Conservation (phyloP, 2,888 invertebrate genomes). For the Serripes groenlandicus region DNA sequence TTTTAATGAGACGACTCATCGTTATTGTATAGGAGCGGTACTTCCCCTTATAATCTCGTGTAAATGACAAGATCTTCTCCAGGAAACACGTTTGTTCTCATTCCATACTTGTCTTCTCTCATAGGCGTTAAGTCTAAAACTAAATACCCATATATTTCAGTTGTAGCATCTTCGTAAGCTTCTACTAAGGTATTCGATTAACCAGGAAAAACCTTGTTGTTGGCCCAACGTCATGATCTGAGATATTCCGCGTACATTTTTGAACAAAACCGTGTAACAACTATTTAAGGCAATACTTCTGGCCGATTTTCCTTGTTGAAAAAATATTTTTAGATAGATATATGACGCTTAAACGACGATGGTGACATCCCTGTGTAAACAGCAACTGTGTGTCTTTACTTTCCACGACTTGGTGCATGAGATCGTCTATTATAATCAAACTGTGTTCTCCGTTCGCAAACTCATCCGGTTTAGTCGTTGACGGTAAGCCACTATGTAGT, state of each 20-base stretch:
- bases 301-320: constrained; percentile 21
- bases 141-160: constrained; percentile 31
- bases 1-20: constrained; percentile 42
- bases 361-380: constrained; percentile 45
- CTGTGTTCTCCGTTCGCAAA: constrained; percentile 28
- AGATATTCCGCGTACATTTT: background rate
- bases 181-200: constrained; percentile 30
- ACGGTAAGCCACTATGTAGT: constrained; percentile 27
- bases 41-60: constrained; percentile 27
- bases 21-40: background rate
- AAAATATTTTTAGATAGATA: constrained; percentile 14
- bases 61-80: constrained; percentile 32
- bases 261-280: constrained; percentile 35
- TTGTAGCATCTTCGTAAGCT: constrained; percentile 27
- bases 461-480: constrained; percentile 30
- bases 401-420: constrained; percentile 34
- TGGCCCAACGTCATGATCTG: background rate
- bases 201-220: constrained; percentile 26
- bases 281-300: constrained; percentile 42
- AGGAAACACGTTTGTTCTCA: constrained; percentile 27
- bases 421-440: constrained; percentile 42
- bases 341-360: constrained; percentile 26
- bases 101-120: constrained; percentile 10
- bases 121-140: constrained; percentile 24
- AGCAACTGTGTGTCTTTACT: constrained; percentile 35